Evolutionary conservation across 2,888 invertebrate genomes (phyloP), one percentile per base, ranked within the genome.

Genomic region (Elysia crispata): DNA sequence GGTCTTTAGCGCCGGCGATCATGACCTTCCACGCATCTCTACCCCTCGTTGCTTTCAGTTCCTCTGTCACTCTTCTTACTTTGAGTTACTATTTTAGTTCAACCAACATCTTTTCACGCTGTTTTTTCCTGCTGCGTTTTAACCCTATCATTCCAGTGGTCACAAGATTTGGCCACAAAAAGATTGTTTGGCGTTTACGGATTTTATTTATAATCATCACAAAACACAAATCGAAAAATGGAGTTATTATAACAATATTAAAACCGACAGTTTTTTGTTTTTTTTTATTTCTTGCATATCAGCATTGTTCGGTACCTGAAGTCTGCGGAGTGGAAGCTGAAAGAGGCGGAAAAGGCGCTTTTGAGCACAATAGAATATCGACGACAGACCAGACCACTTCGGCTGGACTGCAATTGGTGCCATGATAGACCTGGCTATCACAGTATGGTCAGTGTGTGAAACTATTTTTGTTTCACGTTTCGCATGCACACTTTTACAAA

Each of bases 371-470:
- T 91, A 8, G 89, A 91, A 78, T 91, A 90, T 86, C 83, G 91
- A 5, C 82, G 90, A 30, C 81, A 85, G 75, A 85, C 83, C n/a
- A 85, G 85, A 41, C 91, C 91, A 3, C 82, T 88, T 23, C 76
- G 82, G 23, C 76, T 87, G 41, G 88, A 90, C 81, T 92, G 91
- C 79, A 81, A 81, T 8, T 91, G 87, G 86, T 92, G 91, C 83
- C 89, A 89, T 57, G 86, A 87, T 8, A 84, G 84, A 49, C 91
- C 91, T 11, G 91, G 91, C 0, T 89, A 80, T 77, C 91, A 91
- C 83, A 87, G 89, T 67, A 89, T 91, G 88, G 91, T 91, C 82
- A 80, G 82, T 81, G 13, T 8, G 20, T 1, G 30, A 49, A 50
- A 41, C 41, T 41, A n/a, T n/a, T n/a, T n/a, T n/a, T n/a, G n/a